phyloP scores from a whole-genome alignment of 2,113 vertebrate genomes.

The Pterophyllum scalare region DNA sequence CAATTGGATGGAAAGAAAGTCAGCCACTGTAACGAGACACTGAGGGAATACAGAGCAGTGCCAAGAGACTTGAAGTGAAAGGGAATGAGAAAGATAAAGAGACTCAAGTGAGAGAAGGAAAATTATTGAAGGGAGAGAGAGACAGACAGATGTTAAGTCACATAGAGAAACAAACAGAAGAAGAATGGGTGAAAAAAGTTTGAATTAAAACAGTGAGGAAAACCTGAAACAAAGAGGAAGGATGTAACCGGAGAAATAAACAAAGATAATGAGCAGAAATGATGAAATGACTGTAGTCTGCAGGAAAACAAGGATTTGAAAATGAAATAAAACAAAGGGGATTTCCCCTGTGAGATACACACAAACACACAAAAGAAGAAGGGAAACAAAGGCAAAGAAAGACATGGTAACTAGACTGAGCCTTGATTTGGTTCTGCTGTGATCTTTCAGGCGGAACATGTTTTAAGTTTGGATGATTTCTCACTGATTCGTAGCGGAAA shows the following conservation, averaged over 20 bases:
- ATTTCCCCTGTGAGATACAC: slow-evolving; percentile 9
- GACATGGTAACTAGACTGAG: background rate
- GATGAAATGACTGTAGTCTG: slow-evolving; percentile 6
- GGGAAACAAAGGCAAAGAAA: background rate
- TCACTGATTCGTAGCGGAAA: background rate
- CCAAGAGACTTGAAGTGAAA: slow-evolving; percentile 35
- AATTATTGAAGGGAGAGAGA: slow-evolving; percentile 12
- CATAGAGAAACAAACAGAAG: slow-evolving; percentile 6
- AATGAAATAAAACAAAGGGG: slow-evolving; percentile 33
- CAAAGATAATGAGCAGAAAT: slow-evolving; percentile 35
- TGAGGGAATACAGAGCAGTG: slow-evolving; percentile 59
- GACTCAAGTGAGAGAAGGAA: slow-evolving; percentile 29
- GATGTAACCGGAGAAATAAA: slow-evolving; percentile 2
- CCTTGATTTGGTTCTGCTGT: background rate
- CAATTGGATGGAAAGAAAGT: slow-evolving; percentile 64
- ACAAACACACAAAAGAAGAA: background rate
- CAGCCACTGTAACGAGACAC: slow-evolving; percentile 69
- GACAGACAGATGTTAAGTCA: slow-evolving; percentile 20
- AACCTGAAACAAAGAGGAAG: background rate
- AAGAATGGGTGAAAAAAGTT: background rate
- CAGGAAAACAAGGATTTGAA: slow-evolving; percentile 27
- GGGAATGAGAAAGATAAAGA: slow-evolving; percentile 59
- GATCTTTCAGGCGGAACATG: background rate
- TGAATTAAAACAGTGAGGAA: background rate
- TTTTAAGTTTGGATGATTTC: background rate